Base-by-base conservation (phyloP, 2,888 invertebrate species). In the Trissonchulus sp. region DNA sequence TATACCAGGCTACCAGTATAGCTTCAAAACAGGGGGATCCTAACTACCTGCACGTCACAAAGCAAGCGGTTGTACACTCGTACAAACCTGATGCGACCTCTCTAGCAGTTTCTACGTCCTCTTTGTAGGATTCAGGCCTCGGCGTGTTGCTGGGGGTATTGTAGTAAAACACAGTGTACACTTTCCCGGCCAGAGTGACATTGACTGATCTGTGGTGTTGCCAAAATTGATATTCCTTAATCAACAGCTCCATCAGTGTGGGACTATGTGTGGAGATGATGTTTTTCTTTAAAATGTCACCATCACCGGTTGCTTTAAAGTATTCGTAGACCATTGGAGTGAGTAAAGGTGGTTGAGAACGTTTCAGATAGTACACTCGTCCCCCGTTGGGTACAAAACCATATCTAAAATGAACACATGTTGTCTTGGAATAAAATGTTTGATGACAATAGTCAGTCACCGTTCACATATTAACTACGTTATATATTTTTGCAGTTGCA, bases 121-220 rank as follows among this genome's bases (percentile, higher is more conserved):
- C 87, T 78, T 82, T 89, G 86, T 93, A n/a, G n/a, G n/a, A n/a
- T n/a, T n/a, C n/a, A n/a, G n/a, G n/a, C 60, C 95, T 87, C 0
- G 94, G 94, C 0, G 92, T 92, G 35, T 88, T 88, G 0, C 91
- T 91, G 72, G 88, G 87, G 77, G 92, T 92, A n/a, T 89, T 48
- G 37, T 73, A 75, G 28, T 60, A 28, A 60, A 48, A 75, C 8
- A 62, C n/a, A 2, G n/a, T n/a, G n/a, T n/a, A n/a, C n/a, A n/a
- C n/a, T n/a, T n/a, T 72, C 1, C 69, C 68, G 31, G 74, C 31
- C 2, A 31, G 28, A 73, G 65, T 23, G 23, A 72, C 60, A 28
- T 3, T 68, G n/a, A 72, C 37, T 23, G 48, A 48, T 28, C 71
- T n/a, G 28, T 75, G 3, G 2, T 72, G 31, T 8, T 2, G 34